Evolutionary conservation across 2,113 vertebrate genomes (phyloP), one percentile per base, ranked within the genome.

Genomic region (Sorex araneus): DNA sequence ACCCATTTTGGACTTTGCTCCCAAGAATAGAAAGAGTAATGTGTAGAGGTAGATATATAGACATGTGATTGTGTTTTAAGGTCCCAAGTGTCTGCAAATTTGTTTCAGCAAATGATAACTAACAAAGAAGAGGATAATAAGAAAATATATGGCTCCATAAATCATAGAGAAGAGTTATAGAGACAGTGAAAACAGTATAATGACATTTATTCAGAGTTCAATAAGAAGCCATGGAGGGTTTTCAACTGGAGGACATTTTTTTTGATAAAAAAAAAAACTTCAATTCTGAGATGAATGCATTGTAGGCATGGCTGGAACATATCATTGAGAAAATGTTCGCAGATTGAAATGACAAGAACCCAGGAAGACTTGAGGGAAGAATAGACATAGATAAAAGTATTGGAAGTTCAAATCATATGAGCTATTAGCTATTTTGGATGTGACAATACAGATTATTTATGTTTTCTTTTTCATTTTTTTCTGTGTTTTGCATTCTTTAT

Each of bases 401-500:
- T 4, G 34, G 66, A 89, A 89, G 84, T 66, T 23, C 84, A 94
- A 95, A 28, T 57, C 64, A 86, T 93, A 84, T n/a, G n/a, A n/a
- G n/a, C 66, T 34, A 84, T 60, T 47, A 89, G 25, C 78, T 95
- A 89, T 84, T 94, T 94, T 87, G 16, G 54, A 54, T 63, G 67
- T n/a, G 90, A 85, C 66, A 45, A 69, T 60, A 83, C 81, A 92
- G 84, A 76, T 94, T 77, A 93, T 82, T 70, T 74, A 23, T 94
- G 36, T 79, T 88, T 47, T 81, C 12, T 47, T 83, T 84, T n/a
- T 79, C 64, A 50, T 8, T 54, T 91, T 87, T 28, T 79, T 80
- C 78, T 85, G 80, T 78, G 27, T 80, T 54, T 19, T 54, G 54
- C 5, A 9, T 85, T 91, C 43, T 93, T 76, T 95, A 47, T 43